Conservation (phyloP, 2,888 invertebrate species). For the Catocala fraxini region DNA sequence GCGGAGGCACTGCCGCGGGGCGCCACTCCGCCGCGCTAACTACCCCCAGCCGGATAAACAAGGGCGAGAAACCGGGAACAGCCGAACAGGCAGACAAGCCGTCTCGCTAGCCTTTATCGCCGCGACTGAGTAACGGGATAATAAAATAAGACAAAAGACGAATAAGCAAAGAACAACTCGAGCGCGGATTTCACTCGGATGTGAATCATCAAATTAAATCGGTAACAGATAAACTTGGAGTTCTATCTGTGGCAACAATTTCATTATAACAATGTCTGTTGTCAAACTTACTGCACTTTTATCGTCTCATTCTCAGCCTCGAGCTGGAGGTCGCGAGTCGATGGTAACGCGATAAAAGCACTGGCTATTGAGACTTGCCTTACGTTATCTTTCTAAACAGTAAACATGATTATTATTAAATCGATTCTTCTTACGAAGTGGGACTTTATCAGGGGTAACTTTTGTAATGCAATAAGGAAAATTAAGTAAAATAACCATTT, state of each 20-base stretch:
- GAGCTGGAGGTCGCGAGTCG: too few species aligned
- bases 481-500: too few species aligned
- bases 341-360: too few species aligned
- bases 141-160: slow-evolving; percentile 83
- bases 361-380: too few species aligned
- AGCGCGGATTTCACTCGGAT: slow-evolving; percentile 51
- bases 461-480: too few species aligned
- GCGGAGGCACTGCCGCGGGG: slow-evolving; percentile 79
- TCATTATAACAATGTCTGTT: slow-evolving; percentile 48
- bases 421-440: too few species aligned
- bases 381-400: too few species aligned
- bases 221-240: slow-evolving; percentile 53
- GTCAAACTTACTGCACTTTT: slow-evolving; percentile 37
- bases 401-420: too few species aligned
- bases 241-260: slow-evolving; percentile 48
- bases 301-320: slow-evolving; percentile 2
- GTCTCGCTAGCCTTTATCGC: slow-evolving; percentile 83
- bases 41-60: slow-evolving; percentile 84
- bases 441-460: too few species aligned
- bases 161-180: slow-evolving; percentile 66
- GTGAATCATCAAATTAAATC: slow-evolving; percentile 58
- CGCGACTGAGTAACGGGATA: slow-evolving; percentile 73
- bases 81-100: slow-evolving; percentile 83
- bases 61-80: slow-evolving; percentile 78
- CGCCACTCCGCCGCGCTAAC: slow-evolving; percentile 73